phyloP scores from a whole-genome alignment of 2,113 vertebrate genomes.

The Corydoras sp. region DNA sequence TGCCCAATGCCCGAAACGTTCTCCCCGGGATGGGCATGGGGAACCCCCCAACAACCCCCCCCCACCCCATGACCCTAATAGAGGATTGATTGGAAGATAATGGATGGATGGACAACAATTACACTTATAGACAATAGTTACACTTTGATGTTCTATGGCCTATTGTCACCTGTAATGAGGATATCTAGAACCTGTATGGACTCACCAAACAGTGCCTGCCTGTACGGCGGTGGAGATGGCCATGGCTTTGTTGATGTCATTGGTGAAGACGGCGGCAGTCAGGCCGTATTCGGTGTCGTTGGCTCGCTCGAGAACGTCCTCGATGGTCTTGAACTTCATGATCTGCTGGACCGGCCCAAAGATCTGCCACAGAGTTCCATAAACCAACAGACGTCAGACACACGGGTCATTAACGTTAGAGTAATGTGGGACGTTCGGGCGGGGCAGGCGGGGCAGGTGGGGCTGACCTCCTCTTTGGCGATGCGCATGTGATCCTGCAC shows the following conservation, averaged over 20 bases:
- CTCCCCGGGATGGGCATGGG: no score
- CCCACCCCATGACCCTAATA: no score
- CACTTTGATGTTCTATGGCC: no score
- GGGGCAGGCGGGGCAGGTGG: not conserved
- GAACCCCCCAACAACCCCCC: no score
- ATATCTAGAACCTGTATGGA: conserved; percentile 3
- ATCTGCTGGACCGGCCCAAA: conserved; percentile 98
- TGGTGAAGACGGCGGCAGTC: conserved; percentile 91
- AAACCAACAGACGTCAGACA: conserved; percentile 22
- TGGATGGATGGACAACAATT: no score
- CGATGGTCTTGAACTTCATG: conserved; percentile 93
- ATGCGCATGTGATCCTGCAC: conserved; percentile 95
- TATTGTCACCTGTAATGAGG: no score
- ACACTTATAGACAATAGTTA: no score
- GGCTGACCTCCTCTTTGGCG: conserved; percentile 89
- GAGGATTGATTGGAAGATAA: no score
- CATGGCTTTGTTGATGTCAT: conserved; percentile 93
- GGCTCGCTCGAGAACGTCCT: conserved; percentile 95
- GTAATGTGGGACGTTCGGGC: conserved; percentile 25
- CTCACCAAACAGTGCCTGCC: conserved; percentile 96
- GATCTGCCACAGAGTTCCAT: conserved; percentile 69
- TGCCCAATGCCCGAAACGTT: no score
- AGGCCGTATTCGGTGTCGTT: conserved; percentile 93
- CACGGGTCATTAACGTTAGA: not conserved
- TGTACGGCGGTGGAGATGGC: conserved; percentile 90